These are phyloP conservation scores for Patiria miniata DNA, from an alignment of 35 echinoderm and acorn worm species.

Conservation along the genomic window DNA sequence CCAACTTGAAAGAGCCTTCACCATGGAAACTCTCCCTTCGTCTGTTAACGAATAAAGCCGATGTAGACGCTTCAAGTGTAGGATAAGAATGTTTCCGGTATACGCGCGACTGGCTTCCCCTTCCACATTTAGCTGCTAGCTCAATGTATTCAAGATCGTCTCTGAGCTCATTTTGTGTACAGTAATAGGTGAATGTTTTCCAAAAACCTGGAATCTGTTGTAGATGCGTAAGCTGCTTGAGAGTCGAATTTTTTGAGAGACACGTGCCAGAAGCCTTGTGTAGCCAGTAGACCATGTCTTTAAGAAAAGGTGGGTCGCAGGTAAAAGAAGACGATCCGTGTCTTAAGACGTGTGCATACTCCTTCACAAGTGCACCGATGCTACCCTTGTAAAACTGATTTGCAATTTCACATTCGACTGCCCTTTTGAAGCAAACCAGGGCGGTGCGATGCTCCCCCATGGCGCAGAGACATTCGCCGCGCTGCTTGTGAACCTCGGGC, in stretches of 20 bases:
- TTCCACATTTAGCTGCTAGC: neutral
- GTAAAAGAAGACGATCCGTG: neutral
- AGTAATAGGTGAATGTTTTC: neutral
- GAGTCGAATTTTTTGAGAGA: neutral
- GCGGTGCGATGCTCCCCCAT: neutral
- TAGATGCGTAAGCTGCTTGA: neutral
- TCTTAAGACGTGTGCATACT: neutral
- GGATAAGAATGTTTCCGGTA: too few relatives aligned
- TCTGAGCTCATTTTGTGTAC: neutral
- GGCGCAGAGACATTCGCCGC: neutral
- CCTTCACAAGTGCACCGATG: neutral
- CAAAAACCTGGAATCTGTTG: neutral
- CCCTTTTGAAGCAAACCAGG: neutral
- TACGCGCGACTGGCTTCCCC: too few relatives aligned
- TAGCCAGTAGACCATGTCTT: constrained; percentile 11
- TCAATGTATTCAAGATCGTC: neutral
- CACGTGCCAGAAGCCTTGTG: neutral
- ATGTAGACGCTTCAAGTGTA: too few relatives aligned
- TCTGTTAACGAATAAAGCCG: too few relatives aligned
- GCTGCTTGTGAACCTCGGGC: neutral
- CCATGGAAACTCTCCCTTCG: too few relatives aligned
- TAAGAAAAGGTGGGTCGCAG: neutral
- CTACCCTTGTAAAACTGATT: neutral
- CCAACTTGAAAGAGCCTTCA: too few relatives aligned
- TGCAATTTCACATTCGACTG: neutral